These are phyloP conservation scores for Sebastes schlegelii DNA, from an alignment of 2,113 vertebrate genomes.

Conservation along the genomic window DNA sequence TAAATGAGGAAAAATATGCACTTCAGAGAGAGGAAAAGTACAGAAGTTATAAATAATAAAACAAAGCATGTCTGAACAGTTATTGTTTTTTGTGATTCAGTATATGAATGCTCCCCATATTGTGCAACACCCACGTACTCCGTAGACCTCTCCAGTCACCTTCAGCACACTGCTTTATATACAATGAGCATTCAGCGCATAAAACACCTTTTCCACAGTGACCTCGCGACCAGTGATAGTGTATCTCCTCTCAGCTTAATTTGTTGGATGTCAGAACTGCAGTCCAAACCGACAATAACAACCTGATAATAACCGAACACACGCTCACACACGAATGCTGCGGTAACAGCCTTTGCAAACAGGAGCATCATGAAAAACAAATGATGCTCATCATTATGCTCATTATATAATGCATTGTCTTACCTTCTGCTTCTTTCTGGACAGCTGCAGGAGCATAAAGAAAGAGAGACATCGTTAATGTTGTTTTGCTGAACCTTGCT, in stretches of 20 bases:
- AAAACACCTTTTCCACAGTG: constrained; percentile 56
- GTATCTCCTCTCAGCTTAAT: constrained; percentile 70
- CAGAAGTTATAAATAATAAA: constrained; percentile 51
- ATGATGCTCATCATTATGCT: constrained; percentile 52
- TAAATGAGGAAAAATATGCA: constrained; percentile 35
- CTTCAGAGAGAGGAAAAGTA: constrained; percentile 41
- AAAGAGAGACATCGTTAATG: constrained; percentile 64
- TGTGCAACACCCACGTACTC: constrained; percentile 56
- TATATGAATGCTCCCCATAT: constrained; percentile 42
- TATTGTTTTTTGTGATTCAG: constrained; percentile 46
- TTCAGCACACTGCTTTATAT: constrained; percentile 61
- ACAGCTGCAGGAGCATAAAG: constrained; percentile 74
- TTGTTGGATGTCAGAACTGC: constrained; percentile 84
- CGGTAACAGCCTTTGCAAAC: constrained; percentile 55
- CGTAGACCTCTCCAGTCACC: constrained; percentile 70
- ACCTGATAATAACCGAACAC: constrained; percentile 67
- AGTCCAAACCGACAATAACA: constrained; percentile 85
- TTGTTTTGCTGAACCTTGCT: neutral
- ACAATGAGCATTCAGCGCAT: constrained; percentile 62
- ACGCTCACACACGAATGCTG: constrained; percentile 55
- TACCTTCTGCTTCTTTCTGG: constrained; percentile 86
- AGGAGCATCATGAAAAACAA: constrained; percentile 53
- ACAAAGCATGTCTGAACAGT: constrained; percentile 42
- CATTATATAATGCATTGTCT: constrained; percentile 68
- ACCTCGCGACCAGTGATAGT: constrained; percentile 66